Evolutionary conservation across 2,888 invertebrate species (phyloP).

Genomic region (Xanthostigma xanthostigma): DNA sequence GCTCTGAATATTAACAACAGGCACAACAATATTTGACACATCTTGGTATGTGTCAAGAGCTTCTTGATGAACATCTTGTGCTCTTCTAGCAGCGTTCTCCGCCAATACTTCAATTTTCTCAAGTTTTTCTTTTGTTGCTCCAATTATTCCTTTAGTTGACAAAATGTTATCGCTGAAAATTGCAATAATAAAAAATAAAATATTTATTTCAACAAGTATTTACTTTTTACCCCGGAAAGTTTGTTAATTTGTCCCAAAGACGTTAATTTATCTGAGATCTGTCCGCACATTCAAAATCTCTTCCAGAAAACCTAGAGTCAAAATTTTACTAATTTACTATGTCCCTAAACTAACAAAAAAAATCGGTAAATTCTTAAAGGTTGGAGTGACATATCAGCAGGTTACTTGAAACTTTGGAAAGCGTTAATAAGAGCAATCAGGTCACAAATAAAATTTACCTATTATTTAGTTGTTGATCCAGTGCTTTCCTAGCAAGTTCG

Average conservation of each 20-base stretch:
- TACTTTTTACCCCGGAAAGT: no score
- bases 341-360: background rate
- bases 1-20: constrained; percentile 55
- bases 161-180: constrained; percentile 46
- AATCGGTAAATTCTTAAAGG: background rate
- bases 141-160: constrained; percentile 47
- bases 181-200: constrained; percentile 11
- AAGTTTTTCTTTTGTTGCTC: constrained; percentile 52
- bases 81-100: constrained; percentile 55
- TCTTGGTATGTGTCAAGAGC: constrained; percentile 68
- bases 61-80: constrained; percentile 64
- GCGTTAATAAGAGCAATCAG: no score
- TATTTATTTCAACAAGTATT: background rate
- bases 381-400: no score
- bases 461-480: constrained; percentile 58
- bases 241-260: no score
- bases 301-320: no score
- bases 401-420: no score
- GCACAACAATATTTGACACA: constrained; percentile 63
- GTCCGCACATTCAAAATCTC: no score
- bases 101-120: constrained; percentile 54
- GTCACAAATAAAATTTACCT: constrained; percentile 28
- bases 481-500: constrained; percentile 62
- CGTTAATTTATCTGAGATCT: no score
- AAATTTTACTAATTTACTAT: no score